These are phyloP conservation scores for Pollenia angustigena DNA, from an alignment of 2,888 invertebrate genomes.

Conservation along the genomic window DNA sequence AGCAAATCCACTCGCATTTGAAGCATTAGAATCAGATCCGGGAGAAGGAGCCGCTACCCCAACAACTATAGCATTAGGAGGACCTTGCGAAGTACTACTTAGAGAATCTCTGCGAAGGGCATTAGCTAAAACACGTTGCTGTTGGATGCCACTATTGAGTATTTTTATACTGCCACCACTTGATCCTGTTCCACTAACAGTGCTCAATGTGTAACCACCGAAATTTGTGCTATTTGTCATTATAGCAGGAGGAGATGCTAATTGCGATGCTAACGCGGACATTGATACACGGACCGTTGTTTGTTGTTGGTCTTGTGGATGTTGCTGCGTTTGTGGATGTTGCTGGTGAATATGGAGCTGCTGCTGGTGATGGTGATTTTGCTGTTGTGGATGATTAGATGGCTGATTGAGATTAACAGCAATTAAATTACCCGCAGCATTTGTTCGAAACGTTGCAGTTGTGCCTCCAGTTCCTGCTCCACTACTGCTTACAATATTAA, in stretches of 20 bases:
- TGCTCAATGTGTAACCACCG: slow-evolving; percentile 78
- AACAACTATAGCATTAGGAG: slow-evolving; percentile 83
- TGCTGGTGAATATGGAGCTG: slow-evolving; percentile 73
- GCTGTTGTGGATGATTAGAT: slow-evolving; percentile 75
- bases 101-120: slow-evolving; percentile 84
- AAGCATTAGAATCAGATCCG: slow-evolving; percentile 84
- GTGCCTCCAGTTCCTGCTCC: slow-evolving; percentile 75
- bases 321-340: slow-evolving; percentile 70
- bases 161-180: slow-evolving; percentile 78
- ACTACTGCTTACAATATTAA: slow-evolving; percentile 79
- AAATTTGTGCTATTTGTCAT: slow-evolving; percentile 83
- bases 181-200: slow-evolving; percentile 76
- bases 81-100: slow-evolving; percentile 78
- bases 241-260: slow-evolving; percentile 84
- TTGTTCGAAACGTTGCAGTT: slow-evolving; percentile 80
- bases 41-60: slow-evolving; percentile 84
- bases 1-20: slow-evolving; percentile 85
- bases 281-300: slow-evolving; percentile 84
- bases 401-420: slow-evolving; percentile 79
- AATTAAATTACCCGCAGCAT: slow-evolving; percentile 82
- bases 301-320: slow-evolving; percentile 73
- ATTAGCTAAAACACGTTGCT: slow-evolving; percentile 82
- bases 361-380: slow-evolving; percentile 75
- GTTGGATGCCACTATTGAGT: slow-evolving; percentile 79
- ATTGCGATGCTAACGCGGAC: slow-evolving; percentile 84